Percentiles rank a stretch among this genome's conserved stretches.
These are phyloP conservation scores for Periphyllus acericola DNA, from an alignment of 2,888 invertebrate genomes.

Conservation along the genomic window DNA sequence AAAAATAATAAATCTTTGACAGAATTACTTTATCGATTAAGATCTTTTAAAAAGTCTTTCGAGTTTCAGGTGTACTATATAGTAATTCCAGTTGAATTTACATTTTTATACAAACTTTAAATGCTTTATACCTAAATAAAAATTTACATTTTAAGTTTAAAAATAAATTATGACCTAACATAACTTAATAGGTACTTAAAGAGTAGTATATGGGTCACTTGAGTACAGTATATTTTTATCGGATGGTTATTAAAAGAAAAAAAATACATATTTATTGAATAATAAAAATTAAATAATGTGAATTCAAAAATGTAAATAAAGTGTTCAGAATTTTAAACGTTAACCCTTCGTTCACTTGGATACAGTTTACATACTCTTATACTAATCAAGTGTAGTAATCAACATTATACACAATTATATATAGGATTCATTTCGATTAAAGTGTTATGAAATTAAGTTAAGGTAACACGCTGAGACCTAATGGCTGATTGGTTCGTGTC, in stretches of 20 bases:
- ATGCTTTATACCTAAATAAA: background rate
- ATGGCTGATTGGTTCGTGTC: too few species aligned
- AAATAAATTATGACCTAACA: conserved; percentile 15
- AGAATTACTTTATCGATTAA: conserved; percentile 34
- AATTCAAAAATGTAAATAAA: too few species aligned
- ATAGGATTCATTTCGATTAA: too few species aligned
- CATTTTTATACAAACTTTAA: conserved; percentile 32
- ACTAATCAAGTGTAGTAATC: too few species aligned
- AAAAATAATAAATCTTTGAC: conserved; percentile 21
- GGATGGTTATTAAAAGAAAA: background rate
- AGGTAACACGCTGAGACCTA: too few species aligned
- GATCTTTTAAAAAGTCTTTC: conserved; percentile 12
- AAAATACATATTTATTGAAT: background rate
- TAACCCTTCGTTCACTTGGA: too few species aligned
- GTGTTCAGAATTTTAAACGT: too few species aligned
- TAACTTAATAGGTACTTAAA: background rate
- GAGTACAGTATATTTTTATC: background rate
- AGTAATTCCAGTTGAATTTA: conserved; percentile 4
- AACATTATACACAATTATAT: too few species aligned
- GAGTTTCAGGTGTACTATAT: background rate
- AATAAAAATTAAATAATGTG: background rate
- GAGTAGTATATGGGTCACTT: background rate
- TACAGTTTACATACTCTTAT: too few species aligned
- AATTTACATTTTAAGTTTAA: conserved; percentile 3
- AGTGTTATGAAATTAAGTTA: too few species aligned